Base-by-base conservation (phyloP, 2,113 vertebrate species). In the Craseonycteris thonglongyai region DNA sequence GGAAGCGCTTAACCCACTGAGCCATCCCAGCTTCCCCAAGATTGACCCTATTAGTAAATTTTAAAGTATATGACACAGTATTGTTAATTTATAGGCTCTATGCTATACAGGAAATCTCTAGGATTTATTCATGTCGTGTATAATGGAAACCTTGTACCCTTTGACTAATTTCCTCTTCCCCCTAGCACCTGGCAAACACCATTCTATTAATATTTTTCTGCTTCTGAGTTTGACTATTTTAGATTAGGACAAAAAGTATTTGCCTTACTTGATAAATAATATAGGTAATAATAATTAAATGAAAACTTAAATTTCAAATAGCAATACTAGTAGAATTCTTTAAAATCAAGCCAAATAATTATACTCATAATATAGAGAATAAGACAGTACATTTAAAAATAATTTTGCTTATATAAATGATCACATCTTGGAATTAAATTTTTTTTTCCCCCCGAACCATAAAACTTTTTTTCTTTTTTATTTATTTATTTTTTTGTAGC, bases 251-350 rank as follows among this genome's bases (percentile, higher is more conserved):
- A 28, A 14, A 96, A 56, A 82, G 28, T 76, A 75, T 56, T 59
- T 88, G 18, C 40, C 59, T 95, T 96, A 84, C 68, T 72, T 59
- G 40, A 78, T 82, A 92, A 83, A 49, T 65, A 94, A 49, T 19
- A 45, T 74, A 80, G 13, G 35, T 59, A 80, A 51, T 96, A 40
- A 63, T 72, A 81, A 91, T 16, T 71, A 47, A 65, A 19, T 74
- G 86, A 92, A 95, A 19, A 75, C 42, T 58, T 76, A 89, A 88
- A 40, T 33, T 59, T 81, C 75, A 16, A 76, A 40, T 89, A 86
- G 69, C 71, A 83, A 79, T 35, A 35, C 7, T 76, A 49, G 19
- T 69, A 81, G 30, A 72, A 82, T 88, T 71, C 21, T 74, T 92
- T 86, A 65, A 42, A 88, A 33, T 12, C 22, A 88, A 88, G 68